A percentile compares a stretch with the other conserved stretches of the same genome.
These are phyloP conservation scores for Accipiter cooperii DNA, from an alignment of 2,113 vertebrate genomes.

Conservation along the genomic window DNA sequence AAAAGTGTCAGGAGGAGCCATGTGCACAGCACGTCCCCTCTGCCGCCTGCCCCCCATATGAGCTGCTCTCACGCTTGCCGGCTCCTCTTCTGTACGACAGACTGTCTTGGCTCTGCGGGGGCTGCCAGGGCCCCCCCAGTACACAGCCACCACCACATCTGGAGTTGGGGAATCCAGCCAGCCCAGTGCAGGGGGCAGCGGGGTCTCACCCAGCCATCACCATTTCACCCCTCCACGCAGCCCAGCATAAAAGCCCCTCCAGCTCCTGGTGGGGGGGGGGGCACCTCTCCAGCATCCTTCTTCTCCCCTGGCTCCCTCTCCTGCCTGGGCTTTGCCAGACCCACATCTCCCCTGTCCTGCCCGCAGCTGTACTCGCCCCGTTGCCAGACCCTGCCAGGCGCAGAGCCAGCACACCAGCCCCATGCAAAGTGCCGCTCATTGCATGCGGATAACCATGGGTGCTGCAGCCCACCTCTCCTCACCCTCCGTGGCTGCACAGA, in stretches of 20 bases:
- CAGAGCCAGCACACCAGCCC: rapidly evolving
- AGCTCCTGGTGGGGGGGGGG: background rate
- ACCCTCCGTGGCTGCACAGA: background rate
- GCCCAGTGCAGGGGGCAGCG: rapidly evolving
- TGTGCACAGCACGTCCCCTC: background rate
- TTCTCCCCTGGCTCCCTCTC: background rate
- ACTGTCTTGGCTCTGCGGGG: rapidly evolving
- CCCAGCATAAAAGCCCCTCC: background rate
- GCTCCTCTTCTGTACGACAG: background rate
- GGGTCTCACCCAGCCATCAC: background rate
- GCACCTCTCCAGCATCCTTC: background rate
- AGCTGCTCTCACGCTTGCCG: rapidly evolving
- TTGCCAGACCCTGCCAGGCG: background rate
- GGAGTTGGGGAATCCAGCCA: rapidly evolving
- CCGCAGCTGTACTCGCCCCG: rapidly evolving
- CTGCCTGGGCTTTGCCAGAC: background rate
- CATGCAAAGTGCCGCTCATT: rapidly evolving
- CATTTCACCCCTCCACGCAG: rapidly evolving
- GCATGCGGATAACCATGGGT: background rate
- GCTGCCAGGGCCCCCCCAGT: background rate
- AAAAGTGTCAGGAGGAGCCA: background rate
- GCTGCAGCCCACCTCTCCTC: background rate
- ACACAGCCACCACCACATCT: background rate
- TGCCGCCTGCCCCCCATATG: background rate
- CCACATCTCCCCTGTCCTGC: background rate